These are phyloP conservation scores for Littorina saxatilis DNA, from an alignment of 1,140 invertebrate species.

Conservation along the genomic window DNA sequence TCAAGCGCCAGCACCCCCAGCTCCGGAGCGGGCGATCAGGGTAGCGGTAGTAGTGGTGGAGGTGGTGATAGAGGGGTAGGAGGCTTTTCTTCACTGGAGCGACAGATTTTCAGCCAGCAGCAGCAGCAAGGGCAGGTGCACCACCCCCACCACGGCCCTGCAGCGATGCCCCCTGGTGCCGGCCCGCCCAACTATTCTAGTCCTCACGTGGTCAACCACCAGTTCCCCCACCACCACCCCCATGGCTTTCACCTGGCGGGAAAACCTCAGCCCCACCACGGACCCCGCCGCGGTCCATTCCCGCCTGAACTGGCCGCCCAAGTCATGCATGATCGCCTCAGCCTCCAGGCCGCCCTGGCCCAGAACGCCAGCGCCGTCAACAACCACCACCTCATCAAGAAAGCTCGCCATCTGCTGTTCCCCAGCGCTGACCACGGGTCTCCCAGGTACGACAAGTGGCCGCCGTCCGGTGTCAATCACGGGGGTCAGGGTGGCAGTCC, in stretches of 20 bases:
- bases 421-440: slow-evolving; percentile 14
- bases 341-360: slow-evolving; percentile 32
- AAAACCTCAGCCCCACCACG: slow-evolving; percentile 23
- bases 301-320: slow-evolving; percentile 34
- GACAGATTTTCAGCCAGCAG: slow-evolving; percentile 28
- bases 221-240: slow-evolving; percentile 3
- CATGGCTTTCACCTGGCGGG: background rate
- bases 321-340: slow-evolving; percentile 38
- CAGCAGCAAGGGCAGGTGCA: background rate
- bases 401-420: slow-evolving; percentile 35
- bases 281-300: background rate
- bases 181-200: slow-evolving; percentile 16
- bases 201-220: slow-evolving; percentile 23
- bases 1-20: slow-evolving; percentile 40
- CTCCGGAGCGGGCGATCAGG: slow-evolving; percentile 33
- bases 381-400: slow-evolving; percentile 37
- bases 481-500: background rate
- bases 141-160: background rate
- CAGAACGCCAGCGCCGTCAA: slow-evolving; percentile 33
- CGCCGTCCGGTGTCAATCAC: background rate
- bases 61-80: background rate
- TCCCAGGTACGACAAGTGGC: slow-evolving; percentile 33
- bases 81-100: slow-evolving; percentile 23
- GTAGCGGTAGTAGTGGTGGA: slow-evolving; percentile 5
- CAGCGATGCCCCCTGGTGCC: no score